Conservation (phyloP, 2,113 vertebrate genomes). For the Gila orcuttii region DNA sequence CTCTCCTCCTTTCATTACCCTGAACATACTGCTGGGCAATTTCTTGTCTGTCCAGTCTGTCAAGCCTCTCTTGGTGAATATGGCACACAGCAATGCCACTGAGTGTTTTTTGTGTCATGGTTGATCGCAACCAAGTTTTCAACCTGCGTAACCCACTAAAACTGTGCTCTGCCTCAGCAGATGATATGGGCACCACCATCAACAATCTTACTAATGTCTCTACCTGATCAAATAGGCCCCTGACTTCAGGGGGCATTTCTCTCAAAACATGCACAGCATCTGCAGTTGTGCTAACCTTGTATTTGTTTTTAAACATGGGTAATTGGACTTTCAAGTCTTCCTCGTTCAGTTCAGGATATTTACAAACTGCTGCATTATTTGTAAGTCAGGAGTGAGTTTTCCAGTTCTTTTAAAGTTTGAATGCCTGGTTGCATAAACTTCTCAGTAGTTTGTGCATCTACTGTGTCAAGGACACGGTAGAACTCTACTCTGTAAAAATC, state of each 20-base stretch:
- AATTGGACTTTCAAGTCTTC: constrained; percentile 18
- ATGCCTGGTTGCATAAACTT: not conserved
- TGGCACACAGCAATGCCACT: too few species aligned
- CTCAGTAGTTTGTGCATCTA: not conserved
- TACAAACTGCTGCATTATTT: not conserved
- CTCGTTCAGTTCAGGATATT: not conserved
- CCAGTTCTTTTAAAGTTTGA: not conserved
- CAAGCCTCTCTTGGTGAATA: too few species aligned
- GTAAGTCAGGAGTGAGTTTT: not conserved
- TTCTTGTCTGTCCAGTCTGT: constrained; percentile 7
- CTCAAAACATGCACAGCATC: constrained; percentile 40
- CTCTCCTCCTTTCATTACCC: constrained; percentile 33
- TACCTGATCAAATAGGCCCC: constrained; percentile 32
- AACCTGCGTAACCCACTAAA: too few species aligned
- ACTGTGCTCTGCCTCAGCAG: too few species aligned
- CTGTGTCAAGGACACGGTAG: not conserved
- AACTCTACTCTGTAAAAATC: not conserved
- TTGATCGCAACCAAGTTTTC: too few species aligned
- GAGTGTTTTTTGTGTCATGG: too few species aligned
- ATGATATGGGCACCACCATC: too few species aligned
- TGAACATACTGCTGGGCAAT: constrained; percentile 28
- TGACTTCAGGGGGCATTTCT: constrained; percentile 40
- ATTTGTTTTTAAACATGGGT: constrained; percentile 36
- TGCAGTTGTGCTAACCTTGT: constrained; percentile 43
- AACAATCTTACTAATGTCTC: too few species aligned